Percentiles rank a stretch among this genome's conserved stretches.
phyloP scores from a whole-genome alignment of 2,888 invertebrate genomes.

The Reticulitermes lucifugus region DNA sequence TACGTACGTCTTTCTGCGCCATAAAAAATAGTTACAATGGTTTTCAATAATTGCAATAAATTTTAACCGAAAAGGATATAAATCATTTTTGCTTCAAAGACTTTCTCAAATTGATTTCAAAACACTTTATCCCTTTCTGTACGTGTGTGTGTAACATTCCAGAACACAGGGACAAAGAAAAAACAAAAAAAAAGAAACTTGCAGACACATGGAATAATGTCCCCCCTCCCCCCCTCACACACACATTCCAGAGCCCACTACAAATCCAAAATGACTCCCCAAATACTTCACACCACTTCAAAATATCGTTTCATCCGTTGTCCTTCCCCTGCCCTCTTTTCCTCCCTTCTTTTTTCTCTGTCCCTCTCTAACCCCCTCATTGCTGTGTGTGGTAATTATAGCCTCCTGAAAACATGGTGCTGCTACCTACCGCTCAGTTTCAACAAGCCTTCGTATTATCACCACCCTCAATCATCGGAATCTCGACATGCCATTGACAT shows the following conservation, averaged over 20 bases:
- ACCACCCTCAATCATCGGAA: constrained; percentile 36
- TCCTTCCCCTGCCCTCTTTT: constrained; percentile 25
- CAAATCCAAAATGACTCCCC: constrained; percentile 41
- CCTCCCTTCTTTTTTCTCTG: not conserved
- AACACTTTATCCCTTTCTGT: constrained; percentile 34
- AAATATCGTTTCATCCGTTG: constrained; percentile 35
- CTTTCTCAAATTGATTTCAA: constrained; percentile 24
- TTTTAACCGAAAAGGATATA: no score
- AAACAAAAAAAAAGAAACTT: not conserved
- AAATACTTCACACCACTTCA: constrained; percentile 38
- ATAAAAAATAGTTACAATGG: no score
- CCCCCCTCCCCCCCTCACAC: not conserved
- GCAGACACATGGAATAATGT: constrained; percentile 17
- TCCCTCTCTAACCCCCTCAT: constrained; percentile 11
- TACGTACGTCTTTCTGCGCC: no score
- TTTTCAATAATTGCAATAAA: no score
- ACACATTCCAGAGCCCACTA: constrained; percentile 27
- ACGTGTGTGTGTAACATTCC: constrained; percentile 32
- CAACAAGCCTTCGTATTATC: constrained; percentile 25
- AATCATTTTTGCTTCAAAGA: no score
- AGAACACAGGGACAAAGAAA: constrained; percentile 18
- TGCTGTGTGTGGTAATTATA: constrained; percentile 35
- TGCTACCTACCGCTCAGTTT: not conserved
- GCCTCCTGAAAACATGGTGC: constrained; percentile 19
- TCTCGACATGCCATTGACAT: constrained; percentile 39